Conservation (phyloP, 2,797 vertebrate species). For the Molothrus ater region DNA sequence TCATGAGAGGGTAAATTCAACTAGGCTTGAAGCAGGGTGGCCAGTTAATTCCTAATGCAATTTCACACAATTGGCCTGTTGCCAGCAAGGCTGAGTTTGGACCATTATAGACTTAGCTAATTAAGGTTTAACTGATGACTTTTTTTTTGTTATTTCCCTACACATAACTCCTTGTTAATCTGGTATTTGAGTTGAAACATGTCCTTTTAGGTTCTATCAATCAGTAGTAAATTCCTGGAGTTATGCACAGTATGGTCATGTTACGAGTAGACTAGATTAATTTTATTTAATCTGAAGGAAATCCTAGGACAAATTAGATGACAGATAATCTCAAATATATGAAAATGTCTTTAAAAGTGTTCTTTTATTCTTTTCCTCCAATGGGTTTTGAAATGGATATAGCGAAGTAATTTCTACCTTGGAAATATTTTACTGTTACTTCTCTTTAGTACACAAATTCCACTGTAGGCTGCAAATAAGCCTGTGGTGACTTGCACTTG, state of each 20-base stretch:
- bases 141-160: not conserved
- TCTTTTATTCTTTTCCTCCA: not conserved
- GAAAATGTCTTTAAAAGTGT: not conserved
- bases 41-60: not conserved
- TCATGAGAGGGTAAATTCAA: not conserved
- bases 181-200: not conserved
- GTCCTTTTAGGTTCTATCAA: not conserved
- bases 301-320: not conserved
- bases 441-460: not conserved
- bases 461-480: not conserved
- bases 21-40: not conserved
- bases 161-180: not conserved
- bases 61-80: not conserved
- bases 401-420: not conserved
- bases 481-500: not conserved
- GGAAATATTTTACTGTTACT: not conserved
- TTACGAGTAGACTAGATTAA: not conserved
- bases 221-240: not conserved
- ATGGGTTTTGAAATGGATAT: not conserved
- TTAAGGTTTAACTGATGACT: not conserved
- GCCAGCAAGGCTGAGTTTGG: not conserved
- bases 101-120: not conserved
- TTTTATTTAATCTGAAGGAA: not conserved
- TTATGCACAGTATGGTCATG: not conserved
- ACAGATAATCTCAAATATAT: not conserved